Percentiles rank a stretch among this genome's conserved stretches.
These are phyloP conservation scores for Setipinna tenuifilis DNA, from an alignment of 2,797 vertebrate species.

Conservation along the genomic window DNA sequence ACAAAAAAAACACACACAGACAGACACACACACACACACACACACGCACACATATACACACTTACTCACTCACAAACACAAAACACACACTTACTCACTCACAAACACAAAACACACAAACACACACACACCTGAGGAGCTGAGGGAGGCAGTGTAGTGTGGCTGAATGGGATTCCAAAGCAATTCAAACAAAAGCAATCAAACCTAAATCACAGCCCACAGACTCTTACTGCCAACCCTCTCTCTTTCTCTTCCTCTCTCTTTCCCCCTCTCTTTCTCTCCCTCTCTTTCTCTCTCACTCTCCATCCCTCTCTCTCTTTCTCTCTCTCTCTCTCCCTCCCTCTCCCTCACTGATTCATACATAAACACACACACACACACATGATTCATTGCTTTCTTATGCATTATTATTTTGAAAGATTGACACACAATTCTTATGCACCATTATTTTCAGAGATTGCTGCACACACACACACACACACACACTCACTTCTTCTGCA, in stretches of 20 bases:
- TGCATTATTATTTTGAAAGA: no score
- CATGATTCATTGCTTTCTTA: neutral
- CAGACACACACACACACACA: neutral
- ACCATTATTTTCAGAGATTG: no score
- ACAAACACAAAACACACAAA: neutral
- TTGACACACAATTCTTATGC: no score
- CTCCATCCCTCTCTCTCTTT: no score
- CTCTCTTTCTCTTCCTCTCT: no score
- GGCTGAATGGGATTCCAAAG: neutral
- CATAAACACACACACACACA: neutral
- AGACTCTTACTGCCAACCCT: neutral
- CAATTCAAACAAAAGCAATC: constrained; percentile 1
- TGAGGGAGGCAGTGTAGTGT: neutral
- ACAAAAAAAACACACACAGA: constrained; percentile 1
- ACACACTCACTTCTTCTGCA: no score
- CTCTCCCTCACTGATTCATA: neutral
- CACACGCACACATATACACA: neutral
- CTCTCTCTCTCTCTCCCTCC: no score
- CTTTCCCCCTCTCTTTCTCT: no score
- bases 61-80: neutral
- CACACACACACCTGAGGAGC: neutral
- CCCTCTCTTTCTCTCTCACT: neutral
- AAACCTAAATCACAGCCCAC: neutral
- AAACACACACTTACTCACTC: neutral
- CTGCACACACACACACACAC: no score